These are phyloP conservation scores for Micrasema longulum DNA, from an alignment of 1,140 invertebrate species.

Conservation along the genomic window DNA sequence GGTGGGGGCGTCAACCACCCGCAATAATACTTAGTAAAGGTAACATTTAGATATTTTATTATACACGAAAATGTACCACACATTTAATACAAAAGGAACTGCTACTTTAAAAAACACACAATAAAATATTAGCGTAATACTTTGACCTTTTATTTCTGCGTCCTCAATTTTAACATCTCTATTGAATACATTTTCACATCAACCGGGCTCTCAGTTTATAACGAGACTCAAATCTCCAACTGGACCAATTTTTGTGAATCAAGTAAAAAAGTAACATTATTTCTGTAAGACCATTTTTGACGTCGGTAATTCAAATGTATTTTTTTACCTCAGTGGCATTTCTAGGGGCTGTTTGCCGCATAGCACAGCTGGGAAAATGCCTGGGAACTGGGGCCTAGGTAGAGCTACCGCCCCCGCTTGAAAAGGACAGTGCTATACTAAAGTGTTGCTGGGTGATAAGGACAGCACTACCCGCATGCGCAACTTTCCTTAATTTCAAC, in stretches of 20 bases:
- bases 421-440: constrained; percentile 27
- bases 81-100: not conserved
- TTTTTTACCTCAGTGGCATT: not conserved
- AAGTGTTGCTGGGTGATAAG: not conserved
- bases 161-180: not conserved
- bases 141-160: not conserved
- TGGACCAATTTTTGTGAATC: not conserved
- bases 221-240: not conserved
- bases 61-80: not conserved
- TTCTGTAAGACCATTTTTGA: not conserved
- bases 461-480: constrained; percentile 35
- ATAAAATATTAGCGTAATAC: not conserved
- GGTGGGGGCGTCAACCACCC: constrained; percentile 6
- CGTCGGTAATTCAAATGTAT: not conserved
- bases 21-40: constrained; percentile 19
- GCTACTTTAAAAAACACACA: not conserved
- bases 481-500: constrained; percentile 27
- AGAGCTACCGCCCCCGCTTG: constrained; percentile 53
- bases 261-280: constrained; percentile 6
- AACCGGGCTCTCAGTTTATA: not conserved
- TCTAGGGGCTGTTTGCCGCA: constrained; percentile 16
- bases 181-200: not conserved
- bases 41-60: constrained; percentile 20
- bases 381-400: constrained; percentile 51
- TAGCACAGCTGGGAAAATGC: constrained; percentile 42